phyloP scores from a whole-genome alignment of 1,140 invertebrate species.

The Drosophila pectinifera region DNA sequence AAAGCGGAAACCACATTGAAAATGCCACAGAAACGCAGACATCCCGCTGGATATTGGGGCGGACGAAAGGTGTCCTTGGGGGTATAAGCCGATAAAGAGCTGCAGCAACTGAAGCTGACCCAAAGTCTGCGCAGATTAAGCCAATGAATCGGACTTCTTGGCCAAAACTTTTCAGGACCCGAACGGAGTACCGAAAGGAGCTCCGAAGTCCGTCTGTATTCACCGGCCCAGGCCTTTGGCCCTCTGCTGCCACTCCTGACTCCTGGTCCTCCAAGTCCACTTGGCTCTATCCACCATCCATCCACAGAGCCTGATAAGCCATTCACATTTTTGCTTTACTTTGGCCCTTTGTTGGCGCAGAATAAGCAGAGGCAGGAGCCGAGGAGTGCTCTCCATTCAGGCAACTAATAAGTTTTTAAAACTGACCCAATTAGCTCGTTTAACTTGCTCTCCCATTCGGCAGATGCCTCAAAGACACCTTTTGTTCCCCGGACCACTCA shows the following conservation, averaged over 20 bases:
- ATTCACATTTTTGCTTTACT: constrained; percentile 13
- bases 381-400: constrained; percentile 32
- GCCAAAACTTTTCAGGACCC: not conserved
- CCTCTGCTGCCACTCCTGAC: too few relatives aligned
- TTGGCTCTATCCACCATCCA: constrained; percentile 13
- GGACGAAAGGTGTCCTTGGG: constrained; percentile 24
- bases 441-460: constrained; percentile 37
- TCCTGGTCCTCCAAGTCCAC: constrained; percentile 18
- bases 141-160: constrained; percentile 34
- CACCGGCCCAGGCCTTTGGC: constrained; percentile 7
- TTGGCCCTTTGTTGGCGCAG: constrained; percentile 36
- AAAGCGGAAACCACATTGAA: constrained; percentile 63
- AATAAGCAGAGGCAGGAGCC: not conserved
- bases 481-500: constrained; percentile 59
- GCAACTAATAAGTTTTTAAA: constrained; percentile 71
- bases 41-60: not conserved
- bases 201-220: not conserved
- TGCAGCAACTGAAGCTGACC: constrained; percentile 21
- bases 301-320: constrained; percentile 5
- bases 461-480: constrained; percentile 56
- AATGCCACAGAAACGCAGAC: constrained; percentile 17
- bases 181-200: too few relatives aligned
- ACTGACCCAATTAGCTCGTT: constrained; percentile 73
- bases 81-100: constrained; percentile 20
- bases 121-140: constrained; percentile 16